These are phyloP conservation scores for Lottia gigantea DNA, from an alignment of 2,888 invertebrate genomes.

Conservation along the genomic window DNA sequence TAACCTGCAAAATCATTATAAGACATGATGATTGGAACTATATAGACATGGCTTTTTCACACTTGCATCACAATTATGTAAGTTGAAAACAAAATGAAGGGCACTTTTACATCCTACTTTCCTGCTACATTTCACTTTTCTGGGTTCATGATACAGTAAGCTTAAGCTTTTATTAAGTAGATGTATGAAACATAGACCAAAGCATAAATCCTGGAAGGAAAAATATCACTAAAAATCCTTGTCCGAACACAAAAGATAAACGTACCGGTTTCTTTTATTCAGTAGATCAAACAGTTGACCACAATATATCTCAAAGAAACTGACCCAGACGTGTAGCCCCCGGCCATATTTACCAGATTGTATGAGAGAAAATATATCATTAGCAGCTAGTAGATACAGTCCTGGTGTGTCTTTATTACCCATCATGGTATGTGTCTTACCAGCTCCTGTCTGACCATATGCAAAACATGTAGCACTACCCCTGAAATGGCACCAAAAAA, in stretches of 20 bases:
- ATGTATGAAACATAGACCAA: no score
- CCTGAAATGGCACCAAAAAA: slow-evolving; percentile 36
- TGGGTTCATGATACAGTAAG: no score
- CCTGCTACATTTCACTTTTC: no score
- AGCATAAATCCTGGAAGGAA: no score
- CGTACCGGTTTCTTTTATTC: slow-evolving; percentile 64
- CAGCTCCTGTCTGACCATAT: slow-evolving; percentile 67
- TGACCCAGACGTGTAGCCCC: slow-evolving; percentile 62
- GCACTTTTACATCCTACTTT: no score
- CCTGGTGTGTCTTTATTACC: slow-evolving; percentile 59
- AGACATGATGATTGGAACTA: no score
- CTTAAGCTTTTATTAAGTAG: no score
- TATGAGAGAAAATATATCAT: slow-evolving; percentile 59
- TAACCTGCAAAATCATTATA: slow-evolving; percentile 42
- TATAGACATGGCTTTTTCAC: no score
- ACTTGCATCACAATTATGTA: no score
- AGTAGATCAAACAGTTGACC: slow-evolving; percentile 67
- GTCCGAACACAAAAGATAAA: no score
- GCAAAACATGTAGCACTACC: slow-evolving; percentile 66
- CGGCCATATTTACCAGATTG: slow-evolving; percentile 49
- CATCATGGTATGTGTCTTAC: slow-evolving; percentile 67
- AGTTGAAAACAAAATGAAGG: no score
- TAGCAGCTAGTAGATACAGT: slow-evolving; percentile 61
- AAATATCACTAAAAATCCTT: no score
- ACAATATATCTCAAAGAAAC: slow-evolving; percentile 68